Base-by-base conservation (phyloP, 2,113 vertebrate species). In the Anolis sagrei region DNA sequence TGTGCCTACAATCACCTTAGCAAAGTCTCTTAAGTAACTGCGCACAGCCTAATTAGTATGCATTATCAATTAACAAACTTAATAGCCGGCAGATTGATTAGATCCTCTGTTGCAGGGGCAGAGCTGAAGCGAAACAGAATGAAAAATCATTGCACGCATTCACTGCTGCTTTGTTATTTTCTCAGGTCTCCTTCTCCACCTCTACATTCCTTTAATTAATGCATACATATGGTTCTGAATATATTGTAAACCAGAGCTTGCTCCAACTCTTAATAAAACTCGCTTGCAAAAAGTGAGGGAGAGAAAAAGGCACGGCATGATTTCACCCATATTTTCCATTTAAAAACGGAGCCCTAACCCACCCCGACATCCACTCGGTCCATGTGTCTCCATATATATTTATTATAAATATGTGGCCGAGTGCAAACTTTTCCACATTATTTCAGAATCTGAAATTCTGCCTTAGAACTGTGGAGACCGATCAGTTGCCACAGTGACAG, bases 1-100 rank as follows among this genome's bases (percentile, higher is more conserved):
- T 94, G 97, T 98, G 98, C 98, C 98, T 98, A 98, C 98, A 98
- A 98, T 99, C 98, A 98, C 98, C 98, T 99, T 99, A 98, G 98
- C 98, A 97, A 98, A 98, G 98, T 98, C 98, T 99, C 98, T 97
- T 97, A 98, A 98, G 98, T 98, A 99, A 98, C 98, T 96, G 97
- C 96, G 97, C 97, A 95, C 97, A 96, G 98, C 97, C 98, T 99
- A 99, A 99, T 99, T 99, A 99, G 98, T 99, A 99, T 99, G 98
- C 98, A 99, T 99, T 99, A 99, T 98, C 98, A 99, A 99, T 99
- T 99, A 99, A 99, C 97, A 97, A 98, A 98, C 97, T 98, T 99
- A 99, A 99, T 99, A 98, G 98, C 98, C 97, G 97, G 98, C 98
- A 99, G 98, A 99, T 99, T 99, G 98, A 99, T 99, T 98, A 98